phyloP scores from a whole-genome alignment of 2,888 invertebrate genomes.

The Agrochola circellaris region DNA sequence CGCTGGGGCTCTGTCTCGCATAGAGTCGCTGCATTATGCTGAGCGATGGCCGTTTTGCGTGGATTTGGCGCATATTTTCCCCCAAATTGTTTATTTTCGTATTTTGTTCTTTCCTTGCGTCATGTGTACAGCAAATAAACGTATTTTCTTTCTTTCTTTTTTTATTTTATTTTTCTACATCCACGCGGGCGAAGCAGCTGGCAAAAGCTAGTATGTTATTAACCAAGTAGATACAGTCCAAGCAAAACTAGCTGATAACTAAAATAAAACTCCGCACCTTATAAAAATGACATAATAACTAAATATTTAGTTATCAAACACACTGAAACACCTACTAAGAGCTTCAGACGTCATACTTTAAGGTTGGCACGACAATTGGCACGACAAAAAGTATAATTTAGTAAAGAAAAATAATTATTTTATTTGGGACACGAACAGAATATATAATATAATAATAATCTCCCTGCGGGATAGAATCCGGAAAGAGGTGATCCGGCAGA shows the following conservation, averaged over 20 bases:
- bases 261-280: conserved; percentile 10
- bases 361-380: conserved; percentile 9
- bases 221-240: neutral
- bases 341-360: conserved; percentile 5
- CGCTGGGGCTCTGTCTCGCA: too few species aligned
- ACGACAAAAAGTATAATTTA: neutral
- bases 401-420: neutral
- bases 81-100: too few species aligned
- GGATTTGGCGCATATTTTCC: too few species aligned
- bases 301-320: conserved; percentile 25
- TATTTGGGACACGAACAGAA: neutral
- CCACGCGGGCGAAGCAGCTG: too few species aligned
- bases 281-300: conserved; percentile 11
- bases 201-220: neutral
- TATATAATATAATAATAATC: neutral
- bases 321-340: conserved; percentile 1
- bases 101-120: too few species aligned
- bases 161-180: too few species aligned
- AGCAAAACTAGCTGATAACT: neutral
- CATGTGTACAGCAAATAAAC: too few species aligned
- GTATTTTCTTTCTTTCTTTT: too few species aligned
- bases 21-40: too few species aligned
- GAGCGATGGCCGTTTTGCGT: too few species aligned
- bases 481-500: too few species aligned
- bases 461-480: too few species aligned